Evolutionary conservation across 2,888 invertebrate species (phyloP), one percentile per base, ranked within the genome.

Genomic region (Platerodrilus igneus): DNA sequence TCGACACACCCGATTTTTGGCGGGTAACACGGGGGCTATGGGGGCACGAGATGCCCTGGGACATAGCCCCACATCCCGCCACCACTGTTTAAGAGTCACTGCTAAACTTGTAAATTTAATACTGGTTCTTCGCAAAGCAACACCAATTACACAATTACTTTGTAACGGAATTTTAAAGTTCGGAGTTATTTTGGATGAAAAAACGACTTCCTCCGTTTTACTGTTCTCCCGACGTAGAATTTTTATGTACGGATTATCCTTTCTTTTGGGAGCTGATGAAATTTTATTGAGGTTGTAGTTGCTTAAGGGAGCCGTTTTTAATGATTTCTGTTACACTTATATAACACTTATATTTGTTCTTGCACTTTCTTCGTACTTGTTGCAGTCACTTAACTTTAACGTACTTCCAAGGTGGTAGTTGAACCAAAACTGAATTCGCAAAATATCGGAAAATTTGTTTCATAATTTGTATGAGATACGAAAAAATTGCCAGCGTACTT

Each of bases 31-130:
- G 37, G 48, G 48, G 53, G 58, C 61, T 56, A 62, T 55, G 52
- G 61, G 46, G 57, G 60, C 57, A 55, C 63, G 58, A 54, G 63
- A 55, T 57, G 63, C 57, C 60, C 64, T 54, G 63, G 67, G 66
- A 65, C 68, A 68, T 50, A 67, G 65, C 66, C 69, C 67, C 67
- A 67, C 69, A 68, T 68, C 68, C 59, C 68, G 66, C 68, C 68
- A 68, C 68, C 68, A 68, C 66, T 68, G 66, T 58, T 68, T 68
- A 52, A 69, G 58, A 41, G 66, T 67, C 63, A 68, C 66, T 53
- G 68, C 67, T 60, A 67, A 66, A 51, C 66, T 64, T 37, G 63
- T 62, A 42, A 67, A 66, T 50, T 63, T 66, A 43, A 63, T 58
- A 43, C 58, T 55, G 35, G 58, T 57, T 48, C 56, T 55, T 45